phyloP scores from a whole-genome alignment of 2,797 vertebrate species.

The Brachyalestes nurse region DNA sequence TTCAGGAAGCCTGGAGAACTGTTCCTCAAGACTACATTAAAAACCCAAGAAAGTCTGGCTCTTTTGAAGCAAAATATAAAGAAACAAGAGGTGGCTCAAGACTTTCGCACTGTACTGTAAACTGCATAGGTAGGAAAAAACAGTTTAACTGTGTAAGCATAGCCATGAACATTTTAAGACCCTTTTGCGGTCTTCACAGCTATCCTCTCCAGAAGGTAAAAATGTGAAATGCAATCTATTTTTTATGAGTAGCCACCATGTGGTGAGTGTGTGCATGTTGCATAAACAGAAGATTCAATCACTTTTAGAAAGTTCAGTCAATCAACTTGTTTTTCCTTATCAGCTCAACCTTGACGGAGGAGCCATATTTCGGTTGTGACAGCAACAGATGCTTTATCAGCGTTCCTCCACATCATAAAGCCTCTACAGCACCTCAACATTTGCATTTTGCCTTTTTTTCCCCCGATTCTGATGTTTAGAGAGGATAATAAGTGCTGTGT shows the following conservation, averaged over 20 bases:
- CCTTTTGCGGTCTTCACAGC: background rate
- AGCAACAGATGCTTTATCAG: constrained; percentile 63
- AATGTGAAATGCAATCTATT: too few species aligned
- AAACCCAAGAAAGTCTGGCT: too few species aligned
- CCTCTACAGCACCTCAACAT: background rate
- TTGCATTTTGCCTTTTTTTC: constrained; percentile 19
- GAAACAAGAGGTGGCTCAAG: too few species aligned
- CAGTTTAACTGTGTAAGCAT: too few species aligned
- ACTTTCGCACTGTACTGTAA: too few species aligned
- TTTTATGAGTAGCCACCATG: background rate
- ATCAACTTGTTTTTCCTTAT: constrained; percentile 48
- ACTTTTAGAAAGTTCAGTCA: background rate
- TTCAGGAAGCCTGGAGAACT: too few species aligned
- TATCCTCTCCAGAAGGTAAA: background rate
- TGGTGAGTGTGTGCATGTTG: background rate
- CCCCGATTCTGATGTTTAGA: constrained; percentile 42
- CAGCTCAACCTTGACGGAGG: constrained; percentile 48
- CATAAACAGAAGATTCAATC: background rate
- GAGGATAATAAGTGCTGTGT: constrained; percentile 52
- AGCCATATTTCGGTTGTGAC: constrained; percentile 56
- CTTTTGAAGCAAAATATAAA: too few species aligned
- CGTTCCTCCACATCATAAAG: constrained; percentile 15
- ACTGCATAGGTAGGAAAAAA: too few species aligned
- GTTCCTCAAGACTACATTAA: too few species aligned
- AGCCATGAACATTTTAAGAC: background rate